Percentiles rank a stretch among this genome's conserved stretches.
phyloP scores from a whole-genome alignment of 2,113 vertebrate genomes.

The Brachionichthys hirsutus region DNA sequence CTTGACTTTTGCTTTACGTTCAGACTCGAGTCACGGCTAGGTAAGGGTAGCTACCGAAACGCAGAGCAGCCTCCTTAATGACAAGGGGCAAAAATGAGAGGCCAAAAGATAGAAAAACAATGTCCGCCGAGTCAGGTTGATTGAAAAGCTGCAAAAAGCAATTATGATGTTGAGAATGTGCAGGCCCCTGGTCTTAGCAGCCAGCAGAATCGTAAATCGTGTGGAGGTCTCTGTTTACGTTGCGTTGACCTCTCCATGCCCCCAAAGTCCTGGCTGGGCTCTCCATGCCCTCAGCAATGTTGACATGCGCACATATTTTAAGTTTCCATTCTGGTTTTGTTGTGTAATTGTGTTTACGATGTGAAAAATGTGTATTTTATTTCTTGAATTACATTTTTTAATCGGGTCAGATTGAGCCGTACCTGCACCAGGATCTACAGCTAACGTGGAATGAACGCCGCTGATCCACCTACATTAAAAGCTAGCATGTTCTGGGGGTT shows the following conservation, averaged over 20 bases:
- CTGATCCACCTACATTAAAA: too few species aligned
- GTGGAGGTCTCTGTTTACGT: slow-evolving; percentile 68
- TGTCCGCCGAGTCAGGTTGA: slow-evolving; percentile 57
- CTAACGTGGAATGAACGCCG: slow-evolving; percentile 8
- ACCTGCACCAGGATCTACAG: not conserved
- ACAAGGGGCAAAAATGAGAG: slow-evolving; percentile 30
- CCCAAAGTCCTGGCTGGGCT: slow-evolving; percentile 50
- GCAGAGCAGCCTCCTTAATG: slow-evolving; percentile 23
- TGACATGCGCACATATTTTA: slow-evolving; percentile 43
- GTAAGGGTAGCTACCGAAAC: slow-evolving; percentile 31
- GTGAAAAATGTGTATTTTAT: not conserved
- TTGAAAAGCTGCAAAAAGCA: slow-evolving; percentile 81
- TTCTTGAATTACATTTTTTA: not conserved
- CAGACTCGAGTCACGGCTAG: slow-evolving; percentile 21
- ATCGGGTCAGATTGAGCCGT: not conserved
- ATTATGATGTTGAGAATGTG: slow-evolving; percentile 78
- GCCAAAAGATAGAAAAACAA: slow-evolving; percentile 54
- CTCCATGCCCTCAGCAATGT: slow-evolving; percentile 48
- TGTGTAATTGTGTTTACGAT: not conserved
- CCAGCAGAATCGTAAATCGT: slow-evolving; percentile 77
- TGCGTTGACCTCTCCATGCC: slow-evolving; percentile 64
- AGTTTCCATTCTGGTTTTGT: slow-evolving; percentile 6
- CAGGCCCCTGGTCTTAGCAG: slow-evolving; percentile 72
- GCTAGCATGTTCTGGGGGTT: too few species aligned
- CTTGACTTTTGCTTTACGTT: slow-evolving; percentile 34